These are phyloP conservation scores for Tetramorium alpestre DNA, from an alignment of 1,140 invertebrate genomes.

Conservation along the genomic window DNA sequence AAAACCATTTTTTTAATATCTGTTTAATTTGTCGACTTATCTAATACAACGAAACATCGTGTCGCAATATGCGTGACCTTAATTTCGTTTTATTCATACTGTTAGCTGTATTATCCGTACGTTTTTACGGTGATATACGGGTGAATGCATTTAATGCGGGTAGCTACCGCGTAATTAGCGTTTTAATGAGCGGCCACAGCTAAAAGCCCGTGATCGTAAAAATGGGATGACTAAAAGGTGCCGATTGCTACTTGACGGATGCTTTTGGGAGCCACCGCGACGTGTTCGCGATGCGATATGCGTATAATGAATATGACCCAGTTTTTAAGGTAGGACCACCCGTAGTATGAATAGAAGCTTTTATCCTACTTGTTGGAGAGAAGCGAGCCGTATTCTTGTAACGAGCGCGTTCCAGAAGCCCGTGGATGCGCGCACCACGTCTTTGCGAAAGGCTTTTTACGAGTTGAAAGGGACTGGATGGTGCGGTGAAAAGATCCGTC, in stretches of 20 bases:
- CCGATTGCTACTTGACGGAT: constrained; percentile 4
- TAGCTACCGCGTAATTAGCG: constrained; percentile 26
- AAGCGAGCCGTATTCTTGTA: constrained; percentile 70
- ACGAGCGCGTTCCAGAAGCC: constrained; percentile 57
- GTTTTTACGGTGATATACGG: constrained; percentile 20
- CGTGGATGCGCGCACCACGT: constrained; percentile 52
- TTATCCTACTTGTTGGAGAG: constrained; percentile 75
- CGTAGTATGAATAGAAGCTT: constrained; percentile 73
- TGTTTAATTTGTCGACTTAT: constrained; percentile 1
- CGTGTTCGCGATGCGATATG: constrained; percentile 8
- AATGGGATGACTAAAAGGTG: constrained; percentile 33
- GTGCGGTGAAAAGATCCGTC: constrained; percentile 68
- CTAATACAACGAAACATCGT: neutral
- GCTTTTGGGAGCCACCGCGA: neutral
- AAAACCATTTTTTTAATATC: neutral
- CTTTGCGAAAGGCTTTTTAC: constrained; percentile 71
- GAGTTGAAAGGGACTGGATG: constrained; percentile 62
- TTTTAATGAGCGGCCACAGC: constrained; percentile 35
- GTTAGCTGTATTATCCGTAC: constrained; percentile 6
- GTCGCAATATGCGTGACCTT: neutral
- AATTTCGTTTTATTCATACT: constrained; percentile 7
- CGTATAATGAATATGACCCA: constrained; percentile 82
- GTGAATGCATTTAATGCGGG: neutral
- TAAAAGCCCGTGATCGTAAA: constrained; percentile 40
- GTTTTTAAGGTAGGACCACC: constrained; percentile 76